phyloP scores from a whole-genome alignment of 2,797 vertebrate species.

The Myoxocephalus aenaeus region DNA sequence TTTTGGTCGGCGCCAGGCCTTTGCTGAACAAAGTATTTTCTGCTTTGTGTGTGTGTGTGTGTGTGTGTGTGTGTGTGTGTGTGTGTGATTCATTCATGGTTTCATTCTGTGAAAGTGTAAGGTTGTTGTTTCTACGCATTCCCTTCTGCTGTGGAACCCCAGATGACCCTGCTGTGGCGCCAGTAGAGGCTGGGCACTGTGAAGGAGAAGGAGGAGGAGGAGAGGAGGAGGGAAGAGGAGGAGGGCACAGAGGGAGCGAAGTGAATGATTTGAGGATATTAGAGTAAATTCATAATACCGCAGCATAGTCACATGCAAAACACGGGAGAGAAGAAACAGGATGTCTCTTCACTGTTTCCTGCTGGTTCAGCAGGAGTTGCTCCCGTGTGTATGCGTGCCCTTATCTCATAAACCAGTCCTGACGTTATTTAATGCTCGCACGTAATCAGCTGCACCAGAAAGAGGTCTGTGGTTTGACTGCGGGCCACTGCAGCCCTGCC shows the following conservation, averaged over 20 bases:
- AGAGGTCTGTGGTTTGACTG: constrained; percentile 61
- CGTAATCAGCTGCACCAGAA: constrained; percentile 62
- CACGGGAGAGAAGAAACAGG: constrained; percentile 24
- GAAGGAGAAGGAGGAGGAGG: constrained; percentile 51
- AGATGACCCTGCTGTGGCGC: constrained; percentile 78
- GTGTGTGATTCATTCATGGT: constrained; percentile 68
- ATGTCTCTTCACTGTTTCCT: constrained; percentile 35
- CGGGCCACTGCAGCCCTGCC: constrained; percentile 45
- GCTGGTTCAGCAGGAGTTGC: constrained; percentile 51
- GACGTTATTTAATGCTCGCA: constrained; percentile 50
- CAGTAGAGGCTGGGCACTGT: constrained; percentile 64
- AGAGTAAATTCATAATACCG: constrained; percentile 50
- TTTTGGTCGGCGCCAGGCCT: constrained; percentile 26
- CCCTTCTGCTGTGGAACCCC: constrained; percentile 67
- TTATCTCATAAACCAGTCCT: constrained; percentile 54
- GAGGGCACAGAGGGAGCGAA: constrained; percentile 4
- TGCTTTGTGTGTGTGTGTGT: constrained; percentile 48
- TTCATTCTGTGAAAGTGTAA: constrained; percentile 61
- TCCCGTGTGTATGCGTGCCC: constrained; percentile 25
- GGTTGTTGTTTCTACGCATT: constrained; percentile 71
- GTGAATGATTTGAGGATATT: constrained; percentile 47
- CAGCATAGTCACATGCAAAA: constrained; percentile 22
- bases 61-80: constrained; percentile 46
- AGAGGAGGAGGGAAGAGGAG: constrained; percentile 14
- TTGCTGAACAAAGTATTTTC: constrained; percentile 14